Base-by-base conservation (phyloP, 2,888 invertebrate species). In the Drosophila histrio region DNA sequence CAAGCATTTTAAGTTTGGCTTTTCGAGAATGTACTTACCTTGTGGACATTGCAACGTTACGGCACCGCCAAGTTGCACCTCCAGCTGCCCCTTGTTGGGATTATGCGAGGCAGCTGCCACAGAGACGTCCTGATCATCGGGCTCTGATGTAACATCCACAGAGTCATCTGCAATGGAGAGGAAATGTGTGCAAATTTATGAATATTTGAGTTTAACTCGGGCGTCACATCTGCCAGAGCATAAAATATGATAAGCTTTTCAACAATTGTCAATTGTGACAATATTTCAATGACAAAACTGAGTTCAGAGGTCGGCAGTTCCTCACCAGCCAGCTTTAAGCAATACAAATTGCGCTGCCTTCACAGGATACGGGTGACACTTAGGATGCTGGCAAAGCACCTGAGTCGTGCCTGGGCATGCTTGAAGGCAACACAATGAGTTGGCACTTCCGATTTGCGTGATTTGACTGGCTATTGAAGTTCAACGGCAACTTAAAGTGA, bases 41-140 rank as follows among this genome's bases (percentile, higher is more conserved):
- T 95, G 95, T 56, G 96, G 96, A 90, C 97, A 97, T 86, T 97
- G 96, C 39, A 97, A 92, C 73, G 96, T 96, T 34, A 97, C 96
- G 47, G 96, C 96, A 6, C 97, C 97, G 5, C 97, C 97, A 19
- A 97, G 93, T 56, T 96, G 95, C 38, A 97, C 97, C 87, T 97
- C 97, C 64, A 96, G 94, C 84, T 95, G 95, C 79, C 95, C 94
- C 59, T 92, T 92, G 57, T 91, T 92, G 9, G 92, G 92, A 79
- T 91, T 92, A 50, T 92, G 92, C 5, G 92, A 92, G 52, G 92
- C 92, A 53, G 92, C 92, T 34, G 94, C 93, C 19, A 93, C 93
- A 1, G 93, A 93, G 68, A 93, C 93, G 71, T 92, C 92, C 73
- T 93, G 92, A 86, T 94, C 94, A 77, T 93, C 93, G 19, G 94